Percentiles rank a stretch among this genome's conserved stretches.
phyloP scores from a whole-genome alignment of 2,888 invertebrate genomes.

The Neoaliturus tenellus region DNA sequence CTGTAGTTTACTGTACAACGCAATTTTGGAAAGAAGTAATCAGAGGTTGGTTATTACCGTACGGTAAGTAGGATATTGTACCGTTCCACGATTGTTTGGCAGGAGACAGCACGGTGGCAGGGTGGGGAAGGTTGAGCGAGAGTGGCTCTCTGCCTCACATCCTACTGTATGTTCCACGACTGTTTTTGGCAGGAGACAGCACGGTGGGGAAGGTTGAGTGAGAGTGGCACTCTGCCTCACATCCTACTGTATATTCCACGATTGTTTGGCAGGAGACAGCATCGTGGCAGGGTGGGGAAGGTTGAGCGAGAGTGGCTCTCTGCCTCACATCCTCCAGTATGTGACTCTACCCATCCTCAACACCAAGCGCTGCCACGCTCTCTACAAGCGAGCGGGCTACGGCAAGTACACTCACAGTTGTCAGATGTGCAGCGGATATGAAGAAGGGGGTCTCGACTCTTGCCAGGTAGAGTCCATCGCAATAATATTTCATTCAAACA shows the following conservation, averaged over 20 bases:
- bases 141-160: slow-evolving; percentile 65
- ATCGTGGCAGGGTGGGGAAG: slow-evolving; percentile 69
- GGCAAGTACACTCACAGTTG: slow-evolving; percentile 65
- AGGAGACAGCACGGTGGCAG: slow-evolving; percentile 66
- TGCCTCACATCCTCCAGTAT: slow-evolving; percentile 68
- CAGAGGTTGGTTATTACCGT: too few relatives aligned
- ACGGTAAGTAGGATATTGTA: too few relatives aligned
- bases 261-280: slow-evolving; percentile 61
- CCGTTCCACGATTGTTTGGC: too few relatives aligned
- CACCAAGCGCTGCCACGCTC: slow-evolving; percentile 61
- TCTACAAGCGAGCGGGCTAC: slow-evolving; percentile 66
- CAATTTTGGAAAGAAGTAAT: too few relatives aligned
- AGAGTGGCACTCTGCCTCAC: slow-evolving; percentile 66
- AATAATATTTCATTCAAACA: background rate
- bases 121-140: slow-evolving; percentile 69
- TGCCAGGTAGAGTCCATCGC: slow-evolving; percentile 65
- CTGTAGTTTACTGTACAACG: too few relatives aligned
- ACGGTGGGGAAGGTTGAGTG: slow-evolving; percentile 69
- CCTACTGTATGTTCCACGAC: slow-evolving; percentile 67
- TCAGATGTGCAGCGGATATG: slow-evolving; percentile 67
- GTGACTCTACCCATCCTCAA: slow-evolving; percentile 67
- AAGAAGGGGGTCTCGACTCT: slow-evolving; percentile 66
- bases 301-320: slow-evolving; percentile 65
- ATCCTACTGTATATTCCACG: slow-evolving; percentile 67
- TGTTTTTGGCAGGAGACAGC: slow-evolving; percentile 63